Evolutionary conservation across 2,888 invertebrate species (phyloP), one percentile per base, ranked within the genome.

Genomic region (Catocala fraxini): DNA sequence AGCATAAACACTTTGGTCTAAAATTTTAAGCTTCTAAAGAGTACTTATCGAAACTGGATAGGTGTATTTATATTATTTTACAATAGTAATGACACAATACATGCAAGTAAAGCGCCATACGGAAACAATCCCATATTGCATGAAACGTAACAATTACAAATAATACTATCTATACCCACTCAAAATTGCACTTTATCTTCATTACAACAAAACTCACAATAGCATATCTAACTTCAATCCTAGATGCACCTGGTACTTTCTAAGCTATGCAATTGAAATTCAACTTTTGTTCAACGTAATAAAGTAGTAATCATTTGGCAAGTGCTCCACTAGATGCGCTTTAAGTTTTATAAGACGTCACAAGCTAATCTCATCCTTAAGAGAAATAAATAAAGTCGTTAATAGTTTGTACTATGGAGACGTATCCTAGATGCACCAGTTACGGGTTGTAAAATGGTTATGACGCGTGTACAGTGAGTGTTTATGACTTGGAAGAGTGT

Each of bases 381-480:
- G 0, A 0, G 0, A 5, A 34, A 0, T 0, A 0, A 11, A 61
- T 66, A 63, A 39, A 45, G 42, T 13, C 4, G 10, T 41, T 45
- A 25, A 34, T 63, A 1, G 1, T 1, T 49, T 64, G 10, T 25
- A 7, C 7, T 13, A 13, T n/a, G 7, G 11, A 6, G 4, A 10
- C 0, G 2, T 15, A 25, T 54, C 39, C 34, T 62, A 66, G 65
- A 62, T 59, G 66, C 71, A 68, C 46, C 56, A 63, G 56, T 68
- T 60, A 53, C 51, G 35, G 13, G 56, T 53, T 49, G 67, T 65
- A 59, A 68, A 71, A 67, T 54, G 51, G 57, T 77, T 74, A 74
- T 63, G 63, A 63, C 13, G 52, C 51, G 42, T 46, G 63, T 70
- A 65, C 64, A 70, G 67, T 68, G 63, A 66, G 57, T 68, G 75